phyloP scores from a whole-genome alignment of 2,888 invertebrate genomes.

The Meteorus cinctellus region DNA sequence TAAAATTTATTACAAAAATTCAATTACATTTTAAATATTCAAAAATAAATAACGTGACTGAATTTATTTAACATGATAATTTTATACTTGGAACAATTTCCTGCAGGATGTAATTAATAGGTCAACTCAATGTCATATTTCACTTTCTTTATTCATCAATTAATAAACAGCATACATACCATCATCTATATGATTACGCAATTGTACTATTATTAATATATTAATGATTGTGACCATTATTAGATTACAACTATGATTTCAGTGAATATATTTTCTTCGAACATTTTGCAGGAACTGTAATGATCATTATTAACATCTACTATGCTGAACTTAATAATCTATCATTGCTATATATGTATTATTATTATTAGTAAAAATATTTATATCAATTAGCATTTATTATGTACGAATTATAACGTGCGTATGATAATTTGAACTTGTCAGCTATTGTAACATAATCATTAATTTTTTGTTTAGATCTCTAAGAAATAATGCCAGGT shows the following conservation, averaged over 20 bases:
- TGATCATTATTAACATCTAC: neutral
- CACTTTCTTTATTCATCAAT: neutral
- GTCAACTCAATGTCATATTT: neutral
- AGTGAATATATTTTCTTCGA: too few species aligned
- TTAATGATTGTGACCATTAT: neutral
- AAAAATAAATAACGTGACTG: neutral
- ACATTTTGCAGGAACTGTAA: too few species aligned
- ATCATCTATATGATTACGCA: slow-evolving; percentile 9
- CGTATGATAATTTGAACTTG: slow-evolving; percentile 5
- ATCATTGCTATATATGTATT: neutral
- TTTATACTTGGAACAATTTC: neutral
- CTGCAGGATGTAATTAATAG: neutral
- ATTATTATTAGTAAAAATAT: neutral
- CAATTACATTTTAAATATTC: neutral
- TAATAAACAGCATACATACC: neutral
- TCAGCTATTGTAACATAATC: neutral
- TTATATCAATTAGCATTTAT: neutral
- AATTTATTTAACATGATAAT: neutral
- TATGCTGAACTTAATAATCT: neutral
- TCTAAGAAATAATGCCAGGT: neutral
- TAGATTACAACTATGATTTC: neutral
- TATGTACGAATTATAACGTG: neutral
- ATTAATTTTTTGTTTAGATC: neutral
- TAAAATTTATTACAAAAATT: neutral
- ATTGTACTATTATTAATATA: neutral